A percentile compares a stretch with the other conserved stretches of the same genome.
phyloP scores from a whole-genome alignment of 2,113 vertebrate species.

The Bos taurus region DNA sequence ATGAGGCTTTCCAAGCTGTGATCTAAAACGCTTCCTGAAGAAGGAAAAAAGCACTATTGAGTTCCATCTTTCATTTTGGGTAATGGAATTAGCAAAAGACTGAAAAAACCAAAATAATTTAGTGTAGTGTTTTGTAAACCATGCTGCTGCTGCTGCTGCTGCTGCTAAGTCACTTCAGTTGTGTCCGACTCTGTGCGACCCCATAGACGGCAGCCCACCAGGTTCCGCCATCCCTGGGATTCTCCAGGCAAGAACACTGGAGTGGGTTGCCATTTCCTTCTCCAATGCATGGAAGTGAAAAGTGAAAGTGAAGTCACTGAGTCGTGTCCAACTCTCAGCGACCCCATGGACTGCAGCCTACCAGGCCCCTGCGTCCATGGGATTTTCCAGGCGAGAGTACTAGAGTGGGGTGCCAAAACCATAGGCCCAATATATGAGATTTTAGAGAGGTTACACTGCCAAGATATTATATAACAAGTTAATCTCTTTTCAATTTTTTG shows the following conservation, averaged over 20 bases:
- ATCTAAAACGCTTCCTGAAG: conserved; percentile 93
- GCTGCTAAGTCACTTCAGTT: no score
- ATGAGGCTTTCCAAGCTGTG: conserved; percentile 94
- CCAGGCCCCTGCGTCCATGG: no score
- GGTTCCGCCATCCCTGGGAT: no score
- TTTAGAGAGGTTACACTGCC: background rate
- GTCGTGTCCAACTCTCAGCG: no score
- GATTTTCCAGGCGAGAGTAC: no score
- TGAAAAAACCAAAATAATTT: background rate
- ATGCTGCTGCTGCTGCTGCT: background rate
- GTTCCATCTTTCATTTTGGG: background rate
- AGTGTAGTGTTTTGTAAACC: background rate
- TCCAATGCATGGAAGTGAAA: no score
- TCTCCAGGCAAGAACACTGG: no score
- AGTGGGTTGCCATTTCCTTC: no score
- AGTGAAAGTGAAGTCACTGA: no score
- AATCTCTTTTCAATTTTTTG: background rate
- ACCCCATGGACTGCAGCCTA: no score
- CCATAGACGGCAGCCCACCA: no score
- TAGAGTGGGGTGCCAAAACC: background rate
- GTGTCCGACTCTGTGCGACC: no score
- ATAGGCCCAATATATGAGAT: background rate
- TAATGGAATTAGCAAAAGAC: background rate
- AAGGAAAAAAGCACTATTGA: background rate
- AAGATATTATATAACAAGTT: background rate